Percentiles rank a stretch among this genome's conserved stretches.
These are phyloP conservation scores for Triplophysa tibetana DNA, from an alignment of 2,113 vertebrate genomes.

Conservation along the genomic window DNA sequence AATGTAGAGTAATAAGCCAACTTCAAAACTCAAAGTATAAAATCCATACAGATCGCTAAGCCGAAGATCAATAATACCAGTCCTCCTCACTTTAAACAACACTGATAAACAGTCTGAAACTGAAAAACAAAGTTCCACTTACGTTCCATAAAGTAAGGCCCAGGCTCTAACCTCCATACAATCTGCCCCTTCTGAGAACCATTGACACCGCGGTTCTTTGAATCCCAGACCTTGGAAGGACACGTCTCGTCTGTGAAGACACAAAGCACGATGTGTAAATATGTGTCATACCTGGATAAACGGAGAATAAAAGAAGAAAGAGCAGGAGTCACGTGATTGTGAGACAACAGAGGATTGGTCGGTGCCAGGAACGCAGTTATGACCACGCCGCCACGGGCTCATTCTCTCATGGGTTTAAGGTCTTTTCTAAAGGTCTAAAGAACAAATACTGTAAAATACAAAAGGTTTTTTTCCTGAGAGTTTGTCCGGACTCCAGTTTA, in stretches of 20 bases:
- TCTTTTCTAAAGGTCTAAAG: neutral
- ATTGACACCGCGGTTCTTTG: slow-evolving; percentile 95
- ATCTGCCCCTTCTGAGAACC: slow-evolving; percentile 95
- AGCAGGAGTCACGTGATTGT: neutral
- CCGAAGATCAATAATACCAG: too few species aligned
- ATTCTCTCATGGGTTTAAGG: neutral
- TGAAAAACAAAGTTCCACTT: slow-evolving; percentile 66
- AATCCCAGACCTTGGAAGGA: slow-evolving; percentile 98
- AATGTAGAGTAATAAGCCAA: too few species aligned
- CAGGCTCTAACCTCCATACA: slow-evolving; percentile 91
- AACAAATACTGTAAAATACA: slow-evolving; percentile 2
- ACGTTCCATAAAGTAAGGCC: slow-evolving; percentile 97
- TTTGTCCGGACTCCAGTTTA: neutral
- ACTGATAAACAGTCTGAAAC: too few species aligned
- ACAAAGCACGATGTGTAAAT: slow-evolving; percentile 1
- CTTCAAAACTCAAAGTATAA: too few species aligned
- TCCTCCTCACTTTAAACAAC: too few species aligned
- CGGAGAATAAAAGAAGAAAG: neutral
- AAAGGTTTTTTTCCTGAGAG: neutral
- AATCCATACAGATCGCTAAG: too few species aligned
- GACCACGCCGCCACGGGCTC: neutral
- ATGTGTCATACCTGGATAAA: neutral
- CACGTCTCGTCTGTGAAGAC: slow-evolving; percentile 87
- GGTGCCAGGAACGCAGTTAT: neutral
- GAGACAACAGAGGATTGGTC: neutral